phyloP scores from a whole-genome alignment of 2,888 invertebrate genomes.

The Rhagonycha lutea region DNA sequence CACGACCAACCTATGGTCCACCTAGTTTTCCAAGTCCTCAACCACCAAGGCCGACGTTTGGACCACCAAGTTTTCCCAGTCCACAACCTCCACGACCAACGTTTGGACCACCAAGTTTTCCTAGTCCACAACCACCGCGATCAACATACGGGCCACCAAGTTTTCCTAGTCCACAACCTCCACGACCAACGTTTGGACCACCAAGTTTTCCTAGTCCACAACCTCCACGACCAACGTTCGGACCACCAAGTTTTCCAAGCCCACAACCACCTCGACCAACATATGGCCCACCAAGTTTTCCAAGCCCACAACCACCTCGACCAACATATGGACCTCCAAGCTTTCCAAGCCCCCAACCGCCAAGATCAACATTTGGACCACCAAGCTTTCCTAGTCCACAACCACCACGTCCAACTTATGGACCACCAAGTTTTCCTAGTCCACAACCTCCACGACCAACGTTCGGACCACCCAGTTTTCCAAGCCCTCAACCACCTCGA shows the following conservation, averaged over 20 bases:
- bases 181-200: constrained; percentile 17
- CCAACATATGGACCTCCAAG: constrained; percentile 3
- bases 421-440: background rate
- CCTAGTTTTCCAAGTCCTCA: background rate
- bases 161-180: constrained; percentile 20
- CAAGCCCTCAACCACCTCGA: constrained; percentile 20
- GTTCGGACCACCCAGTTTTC: constrained; percentile 21
- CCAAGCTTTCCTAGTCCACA: background rate
- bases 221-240: constrained; percentile 15
- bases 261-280: constrained; percentile 10
- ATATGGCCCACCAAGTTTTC: background rate
- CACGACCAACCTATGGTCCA: constrained; percentile 9
- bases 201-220: constrained; percentile 8
- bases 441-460: constrained; percentile 6
- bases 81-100: constrained; percentile 10
- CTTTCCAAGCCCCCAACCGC: constrained; percentile 2
- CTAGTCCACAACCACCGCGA: background rate
- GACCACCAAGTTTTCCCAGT: constrained; percentile 41
- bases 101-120: constrained; percentile 2
- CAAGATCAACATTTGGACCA: constrained; percentile 5
- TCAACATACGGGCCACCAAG: background rate
- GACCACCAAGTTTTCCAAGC: constrained; percentile 7
- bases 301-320: background rate
- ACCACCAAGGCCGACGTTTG: constrained; percentile 9
- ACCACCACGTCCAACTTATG: constrained; percentile 7